phyloP scores from a whole-genome alignment of 2,888 invertebrate species.

The Epistrophella euchroma region DNA sequence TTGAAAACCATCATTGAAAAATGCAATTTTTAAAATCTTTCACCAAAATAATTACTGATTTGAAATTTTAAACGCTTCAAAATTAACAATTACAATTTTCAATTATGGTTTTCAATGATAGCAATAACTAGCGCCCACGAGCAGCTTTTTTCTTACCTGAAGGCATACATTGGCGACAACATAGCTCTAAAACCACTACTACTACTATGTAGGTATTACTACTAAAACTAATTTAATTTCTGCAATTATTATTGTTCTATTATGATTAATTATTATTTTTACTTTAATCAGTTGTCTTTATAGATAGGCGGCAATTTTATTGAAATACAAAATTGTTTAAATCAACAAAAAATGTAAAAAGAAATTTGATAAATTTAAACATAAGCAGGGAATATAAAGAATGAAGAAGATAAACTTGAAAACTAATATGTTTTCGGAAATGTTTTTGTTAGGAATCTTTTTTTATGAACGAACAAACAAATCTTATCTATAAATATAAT shows the following conservation, averaged over 20 bases:
- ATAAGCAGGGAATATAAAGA: constrained; percentile 20
- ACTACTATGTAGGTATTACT: constrained; percentile 23
- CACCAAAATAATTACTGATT: too few species aligned
- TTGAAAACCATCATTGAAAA: too few species aligned
- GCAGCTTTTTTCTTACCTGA: constrained; percentile 5
- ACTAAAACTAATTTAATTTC: constrained; percentile 45
- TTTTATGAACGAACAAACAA: constrained; percentile 22
- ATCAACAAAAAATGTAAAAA: constrained; percentile 39
- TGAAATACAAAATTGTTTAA: constrained; percentile 42
- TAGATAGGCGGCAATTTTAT: constrained; percentile 65
- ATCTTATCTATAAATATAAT: constrained; percentile 7
- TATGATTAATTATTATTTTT: constrained; percentile 20
- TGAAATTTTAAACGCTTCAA: too few species aligned
- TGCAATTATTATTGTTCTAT: background rate
- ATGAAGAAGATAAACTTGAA: constrained; percentile 22
- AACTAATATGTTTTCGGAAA: constrained; percentile 15
- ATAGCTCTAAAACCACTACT: constrained; percentile 41
- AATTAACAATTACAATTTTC: too few species aligned
- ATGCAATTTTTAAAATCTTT: too few species aligned
- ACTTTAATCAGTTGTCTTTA: constrained; percentile 33
- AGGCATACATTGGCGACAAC: constrained; percentile 21
- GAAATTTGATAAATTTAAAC: constrained; percentile 18
- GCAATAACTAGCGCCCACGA: background rate
- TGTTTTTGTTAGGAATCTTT: constrained; percentile 18
- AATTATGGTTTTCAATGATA: too few species aligned